Evolutionary conservation across 2,113 vertebrate genomes (phyloP).

Genomic region (Agapornis roseicollis): DNA sequence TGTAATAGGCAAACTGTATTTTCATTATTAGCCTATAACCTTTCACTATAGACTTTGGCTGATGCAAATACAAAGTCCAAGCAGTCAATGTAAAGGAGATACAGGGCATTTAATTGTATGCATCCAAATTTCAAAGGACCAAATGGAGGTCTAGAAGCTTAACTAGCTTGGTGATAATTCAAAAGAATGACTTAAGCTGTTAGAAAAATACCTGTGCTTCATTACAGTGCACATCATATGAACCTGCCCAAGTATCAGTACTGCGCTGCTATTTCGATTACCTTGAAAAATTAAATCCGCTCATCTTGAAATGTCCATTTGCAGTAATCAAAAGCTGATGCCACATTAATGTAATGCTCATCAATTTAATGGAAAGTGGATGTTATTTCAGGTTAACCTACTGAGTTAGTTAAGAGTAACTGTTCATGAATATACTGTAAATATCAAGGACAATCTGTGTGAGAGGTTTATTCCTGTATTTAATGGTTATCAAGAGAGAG

Average conservation of each 20-base stretch:
- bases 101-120: background rate
- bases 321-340: background rate
- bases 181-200: background rate
- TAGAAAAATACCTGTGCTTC: background rate
- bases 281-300: background rate
- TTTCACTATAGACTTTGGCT: background rate
- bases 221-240: no score
- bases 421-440: background rate
- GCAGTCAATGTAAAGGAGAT: background rate
- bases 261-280: background rate
- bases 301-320: background rate
- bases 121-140: background rate
- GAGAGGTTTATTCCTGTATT: background rate
- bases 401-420: background rate
- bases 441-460: background rate
- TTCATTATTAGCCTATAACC: background rate
- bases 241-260: background rate
- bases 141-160: background rate
- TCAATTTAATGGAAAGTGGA: background rate
- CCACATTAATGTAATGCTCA: background rate
- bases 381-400: background rate
- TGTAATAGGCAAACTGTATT: background rate
- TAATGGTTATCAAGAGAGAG: background rate
- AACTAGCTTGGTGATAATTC: background rate
- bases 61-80: background rate